Evolutionary conservation across 2,888 invertebrate genomes (phyloP).

Genomic region (Oxyscelio sp.): DNA sequence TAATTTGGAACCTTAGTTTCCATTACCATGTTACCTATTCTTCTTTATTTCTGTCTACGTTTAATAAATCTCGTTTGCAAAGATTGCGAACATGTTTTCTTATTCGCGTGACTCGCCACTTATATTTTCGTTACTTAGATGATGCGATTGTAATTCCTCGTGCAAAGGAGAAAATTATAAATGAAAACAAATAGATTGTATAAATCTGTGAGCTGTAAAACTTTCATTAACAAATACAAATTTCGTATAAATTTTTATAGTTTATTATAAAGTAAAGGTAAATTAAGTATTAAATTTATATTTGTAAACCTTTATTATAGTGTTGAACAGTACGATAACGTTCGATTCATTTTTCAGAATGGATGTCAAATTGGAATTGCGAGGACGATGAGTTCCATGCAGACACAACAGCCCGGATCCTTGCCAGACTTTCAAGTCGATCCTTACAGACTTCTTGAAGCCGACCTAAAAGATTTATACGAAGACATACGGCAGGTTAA

Average conservation of each 20-base stretch:
- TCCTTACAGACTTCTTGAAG: too few relatives aligned
- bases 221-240: too few relatives aligned
- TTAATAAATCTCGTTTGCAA: slow-evolving; percentile 39
- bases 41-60: slow-evolving; percentile 22
- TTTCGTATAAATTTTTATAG: too few relatives aligned
- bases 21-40: too few relatives aligned
- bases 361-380: slow-evolving; percentile 81
- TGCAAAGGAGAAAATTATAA: slow-evolving; percentile 16
- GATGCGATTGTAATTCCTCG: neutral
- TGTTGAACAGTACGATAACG: too few relatives aligned
- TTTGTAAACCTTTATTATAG: too few relatives aligned
- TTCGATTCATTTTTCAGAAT: slow-evolving; percentile 84
- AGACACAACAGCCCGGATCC: slow-evolving; percentile 94
- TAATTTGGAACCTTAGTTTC: too few relatives aligned
- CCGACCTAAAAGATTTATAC: too few relatives aligned
- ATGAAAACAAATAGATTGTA: neutral
- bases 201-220: too few relatives aligned
- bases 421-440: slow-evolving; percentile 94
- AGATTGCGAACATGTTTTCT: slow-evolving; percentile 39
- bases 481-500: too few relatives aligned
- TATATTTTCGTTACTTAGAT: slow-evolving; percentile 22
- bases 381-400: slow-evolving; percentile 92
- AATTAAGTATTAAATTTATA: too few relatives aligned
- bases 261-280: too few relatives aligned
- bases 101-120: slow-evolving; percentile 40